Evolutionary conservation across 2,113 vertebrate genomes (phyloP).

Genomic region (Macheiramphus alcinus): DNA sequence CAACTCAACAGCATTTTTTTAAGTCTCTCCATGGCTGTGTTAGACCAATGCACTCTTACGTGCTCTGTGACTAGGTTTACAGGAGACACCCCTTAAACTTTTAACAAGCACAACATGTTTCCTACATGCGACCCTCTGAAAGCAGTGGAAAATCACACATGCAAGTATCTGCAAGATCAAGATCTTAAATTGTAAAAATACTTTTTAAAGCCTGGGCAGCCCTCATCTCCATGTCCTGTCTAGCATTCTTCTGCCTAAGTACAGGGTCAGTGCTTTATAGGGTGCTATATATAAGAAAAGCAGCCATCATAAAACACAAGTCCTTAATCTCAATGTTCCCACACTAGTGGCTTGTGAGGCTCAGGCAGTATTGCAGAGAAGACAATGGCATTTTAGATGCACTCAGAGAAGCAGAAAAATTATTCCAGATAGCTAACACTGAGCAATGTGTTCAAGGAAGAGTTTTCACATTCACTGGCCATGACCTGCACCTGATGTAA

Average conservation of each 20-base stretch:
- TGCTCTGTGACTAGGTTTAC: neutral
- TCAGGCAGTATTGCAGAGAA: neutral
- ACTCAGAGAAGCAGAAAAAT: neutral
- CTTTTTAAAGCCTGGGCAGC: neutral
- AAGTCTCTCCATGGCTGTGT: neutral
- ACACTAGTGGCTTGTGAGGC: neutral
- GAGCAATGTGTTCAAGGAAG: conserved; percentile 1
- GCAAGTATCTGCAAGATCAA: neutral
- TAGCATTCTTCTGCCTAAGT: neutral
- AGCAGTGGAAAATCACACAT: neutral
- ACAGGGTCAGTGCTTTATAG: neutral
- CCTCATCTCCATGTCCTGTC: neutral
- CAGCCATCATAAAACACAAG: neutral
- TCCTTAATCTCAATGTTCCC: neutral
- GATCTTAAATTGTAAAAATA: neutral
- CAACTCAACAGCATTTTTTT: neutral
- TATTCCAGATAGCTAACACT: neutral
- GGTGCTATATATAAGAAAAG: neutral
- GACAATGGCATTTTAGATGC: neutral
- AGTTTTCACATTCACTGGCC: neutral
- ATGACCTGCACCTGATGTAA: conserved; percentile 38
- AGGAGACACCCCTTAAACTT: neutral
- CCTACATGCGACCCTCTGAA: neutral
- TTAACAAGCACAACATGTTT: neutral
- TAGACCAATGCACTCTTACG: neutral